Conservation (phyloP, 2,888 invertebrate genomes). For the Dichetophora obliterata region DNA sequence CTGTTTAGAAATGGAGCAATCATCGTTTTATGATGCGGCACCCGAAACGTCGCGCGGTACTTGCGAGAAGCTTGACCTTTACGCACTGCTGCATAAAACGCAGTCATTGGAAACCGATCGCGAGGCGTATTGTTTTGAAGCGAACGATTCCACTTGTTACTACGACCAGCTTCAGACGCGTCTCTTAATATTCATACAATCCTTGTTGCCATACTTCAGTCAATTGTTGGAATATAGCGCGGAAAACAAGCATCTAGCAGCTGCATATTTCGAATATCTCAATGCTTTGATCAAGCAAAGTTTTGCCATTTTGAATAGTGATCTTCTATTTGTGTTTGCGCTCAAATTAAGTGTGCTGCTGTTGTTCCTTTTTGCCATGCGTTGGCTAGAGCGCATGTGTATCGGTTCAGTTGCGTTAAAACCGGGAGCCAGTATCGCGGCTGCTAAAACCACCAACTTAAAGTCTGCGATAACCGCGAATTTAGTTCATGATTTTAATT, state of each 20-base stretch:
- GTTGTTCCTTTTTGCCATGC: constrained; percentile 61
- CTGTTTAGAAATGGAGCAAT: constrained; percentile 2
- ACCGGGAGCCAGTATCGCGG: neutral
- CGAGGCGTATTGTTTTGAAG: constrained; percentile 1
- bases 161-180: constrained; percentile 42
- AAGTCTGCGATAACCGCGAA: neutral
- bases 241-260: constrained; percentile 45
- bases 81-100: neutral
- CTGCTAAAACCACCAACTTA: neutral
- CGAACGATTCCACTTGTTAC: constrained; percentile 44
- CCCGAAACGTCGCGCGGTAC: neutral
- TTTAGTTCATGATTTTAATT: constrained; percentile 18
- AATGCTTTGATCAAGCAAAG: constrained; percentile 32
- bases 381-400: constrained; percentile 45
- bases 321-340: constrained; percentile 57
- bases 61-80: constrained; percentile 31
- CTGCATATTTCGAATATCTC: constrained; percentile 38
- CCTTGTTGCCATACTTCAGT: constrained; percentile 40
- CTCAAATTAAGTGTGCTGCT: constrained; percentile 56
- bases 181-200: constrained; percentile 40
- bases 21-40: neutral
- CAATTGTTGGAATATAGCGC: constrained; percentile 43
- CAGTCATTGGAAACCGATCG: neutral
- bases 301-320: neutral
- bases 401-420: neutral